Evolutionary conservation across 1,140 invertebrate species (phyloP), one percentile per base, ranked within the genome.

Genomic region (Coelopa frigida): DNA sequence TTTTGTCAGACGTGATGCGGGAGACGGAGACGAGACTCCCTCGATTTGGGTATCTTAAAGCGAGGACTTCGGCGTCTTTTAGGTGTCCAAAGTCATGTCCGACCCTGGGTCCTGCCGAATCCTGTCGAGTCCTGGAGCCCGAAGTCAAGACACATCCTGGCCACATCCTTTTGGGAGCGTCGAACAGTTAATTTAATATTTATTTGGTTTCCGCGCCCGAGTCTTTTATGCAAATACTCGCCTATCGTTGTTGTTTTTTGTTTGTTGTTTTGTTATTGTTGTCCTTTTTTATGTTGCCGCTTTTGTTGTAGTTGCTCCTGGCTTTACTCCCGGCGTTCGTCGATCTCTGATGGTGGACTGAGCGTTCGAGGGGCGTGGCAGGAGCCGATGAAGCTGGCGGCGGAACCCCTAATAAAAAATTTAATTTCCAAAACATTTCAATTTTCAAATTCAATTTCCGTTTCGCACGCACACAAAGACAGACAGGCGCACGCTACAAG

Each of bases 371-470:
- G n/a, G n/a, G n/a, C n/a, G n/a, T n/a, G n/a, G n/a, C n/a, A n/a
- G n/a, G n/a, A n/a, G n/a, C n/a, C n/a, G n/a, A n/a, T n/a, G n/a
- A n/a, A n/a, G n/a, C n/a, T n/a, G n/a, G n/a, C n/a, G n/a, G n/a
- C n/a, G n/a, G n/a, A n/a, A n/a, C n/a, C n/a, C 10, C 21, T 15
- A 31, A 29, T 43, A 43, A 43, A 43, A 31, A 31, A 43, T 43
- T 31, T 43, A 29, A 43, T 43, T 43, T 31, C 21, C 24, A 21
- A 43, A n/a, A 43, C 27, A 43, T 43, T 43, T 43, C 26, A 20
- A 31, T 31, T 43, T 43, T 41, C 27, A 29, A 29, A 14, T 29
- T 14, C 27, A 29, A 29, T 29, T 29, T 29, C 27, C 8, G 8
- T 29, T 29, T 8, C 27, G 14, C 27, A 14, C 27, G 14, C 8